Base-by-base conservation (phyloP, 2,888 invertebrate genomes). In the Leucoma salicis region DNA sequence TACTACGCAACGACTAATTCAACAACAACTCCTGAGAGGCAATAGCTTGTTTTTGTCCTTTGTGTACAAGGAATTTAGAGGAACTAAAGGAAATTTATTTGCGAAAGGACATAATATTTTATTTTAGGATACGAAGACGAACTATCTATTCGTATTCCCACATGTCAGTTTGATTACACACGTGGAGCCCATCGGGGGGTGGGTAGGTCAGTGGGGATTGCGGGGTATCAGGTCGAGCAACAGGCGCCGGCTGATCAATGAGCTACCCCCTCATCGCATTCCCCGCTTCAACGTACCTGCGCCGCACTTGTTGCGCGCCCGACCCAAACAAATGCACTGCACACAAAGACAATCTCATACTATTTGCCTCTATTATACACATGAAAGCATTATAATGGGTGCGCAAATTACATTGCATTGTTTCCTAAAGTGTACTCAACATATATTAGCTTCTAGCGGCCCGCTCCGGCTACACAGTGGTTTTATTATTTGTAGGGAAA, bases 271-370 rank as follows among this genome's bases (percentile, higher is more conserved):
- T 64, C 49, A 44, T 55, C 63, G 66, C 61, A 53, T 62, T 47
- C 53, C 61, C 65, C 61, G 42, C 53, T 39, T 40, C 54, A 32
- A 44, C 44, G 62, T 63, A 70, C 70, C 80, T 83, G 84, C 85
- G 82, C 82, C 80, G 75, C 83, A 86, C 86, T 86, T 86, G 86
- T 86, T 87, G 86, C 85, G 86, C 86, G 80, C 74, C 72, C 70
- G 53, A 60, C 66, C 62, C 63, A 63, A 65, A 64, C 62, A 55
- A 54, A 57, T 56, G 54, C 57, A 60, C 53, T 49, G 53, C 44
- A 21, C 21, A 6, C 8, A 11, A 13, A 29, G 14, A 13, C 5
- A 35, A 28, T 31, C 49, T 49, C 18, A 34, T 38, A 15, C 50
- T 31, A 37, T 14, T 38, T 39, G 15, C 39, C 53, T 42, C 44